phyloP scores from a whole-genome alignment of 2,888 invertebrate genomes.

The Drosophila gaucha region DNA sequence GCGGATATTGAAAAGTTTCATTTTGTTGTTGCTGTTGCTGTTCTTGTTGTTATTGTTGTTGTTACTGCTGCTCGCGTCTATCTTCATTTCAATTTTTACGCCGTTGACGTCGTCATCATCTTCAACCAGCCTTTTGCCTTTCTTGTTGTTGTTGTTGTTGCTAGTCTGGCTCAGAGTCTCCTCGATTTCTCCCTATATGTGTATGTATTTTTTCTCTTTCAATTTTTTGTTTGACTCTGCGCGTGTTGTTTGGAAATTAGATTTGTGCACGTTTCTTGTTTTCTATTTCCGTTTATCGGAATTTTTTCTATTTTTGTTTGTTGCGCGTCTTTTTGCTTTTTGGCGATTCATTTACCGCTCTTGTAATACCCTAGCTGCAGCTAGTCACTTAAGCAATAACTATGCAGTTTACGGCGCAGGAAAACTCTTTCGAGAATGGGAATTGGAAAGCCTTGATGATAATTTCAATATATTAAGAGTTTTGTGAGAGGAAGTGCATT shows the following conservation, averaged over 20 bases:
- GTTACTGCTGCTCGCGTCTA: constrained; percentile 44
- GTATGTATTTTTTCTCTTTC: constrained; percentile 1
- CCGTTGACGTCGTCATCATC: constrained; percentile 56
- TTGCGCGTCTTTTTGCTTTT: constrained; percentile 14
- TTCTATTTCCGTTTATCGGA: constrained; percentile 73
- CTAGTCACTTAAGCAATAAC: background rate
- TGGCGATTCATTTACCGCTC: constrained; percentile 2
- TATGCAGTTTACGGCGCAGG: background rate
- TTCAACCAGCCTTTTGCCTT: constrained; percentile 21
- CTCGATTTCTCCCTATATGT: constrained; percentile 12
- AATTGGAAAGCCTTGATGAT: background rate
- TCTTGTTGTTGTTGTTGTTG: constrained; percentile 24
- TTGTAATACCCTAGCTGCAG: constrained; percentile 5
- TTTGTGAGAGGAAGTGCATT: too few relatives aligned
- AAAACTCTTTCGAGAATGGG: too few relatives aligned
- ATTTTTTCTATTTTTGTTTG: constrained; percentile 36
- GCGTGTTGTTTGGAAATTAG: constrained; percentile 78
- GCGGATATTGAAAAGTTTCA: constrained; percentile 78
- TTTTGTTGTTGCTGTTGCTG: constrained; percentile 51
- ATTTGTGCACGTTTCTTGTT: constrained; percentile 78
- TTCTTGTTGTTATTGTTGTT: constrained; percentile 16
- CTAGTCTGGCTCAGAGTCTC: constrained; percentile 26
- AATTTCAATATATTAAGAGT: too few relatives aligned
- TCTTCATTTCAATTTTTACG: constrained; percentile 72
- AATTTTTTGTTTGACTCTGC: constrained; percentile 31